phyloP scores from a whole-genome alignment of 2,888 invertebrate species.

The Amphipoea oculea region DNA sequence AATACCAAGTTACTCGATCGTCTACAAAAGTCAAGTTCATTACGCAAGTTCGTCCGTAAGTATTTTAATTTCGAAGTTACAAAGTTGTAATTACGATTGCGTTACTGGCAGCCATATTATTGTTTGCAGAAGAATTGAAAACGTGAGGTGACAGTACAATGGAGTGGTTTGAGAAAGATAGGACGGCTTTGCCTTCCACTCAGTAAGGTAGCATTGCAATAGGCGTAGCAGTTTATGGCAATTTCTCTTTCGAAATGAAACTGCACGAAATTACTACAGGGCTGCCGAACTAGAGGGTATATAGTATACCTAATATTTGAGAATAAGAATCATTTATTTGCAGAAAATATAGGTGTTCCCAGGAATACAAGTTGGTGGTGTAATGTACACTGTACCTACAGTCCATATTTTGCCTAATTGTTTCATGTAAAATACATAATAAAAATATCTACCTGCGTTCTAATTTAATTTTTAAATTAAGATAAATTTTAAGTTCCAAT shows the following conservation, averaged over 20 bases:
- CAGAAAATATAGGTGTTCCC: neutral
- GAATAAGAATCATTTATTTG: neutral
- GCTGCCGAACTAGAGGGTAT: conserved; percentile 1
- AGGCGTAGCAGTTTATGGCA: conserved; percentile 53
- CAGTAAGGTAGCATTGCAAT: conserved; percentile 48
- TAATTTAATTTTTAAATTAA: neutral
- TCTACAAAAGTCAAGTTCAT: conserved; percentile 55
- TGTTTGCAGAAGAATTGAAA: conserved; percentile 60
- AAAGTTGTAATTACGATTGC: conserved; percentile 47
- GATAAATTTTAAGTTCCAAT: neutral
- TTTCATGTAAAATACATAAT: neutral
- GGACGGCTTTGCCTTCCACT: conserved; percentile 39
- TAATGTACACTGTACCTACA: neutral
- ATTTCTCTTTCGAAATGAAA: conserved; percentile 59
- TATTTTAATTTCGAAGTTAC: conserved; percentile 58
- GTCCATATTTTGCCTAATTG: neutral
- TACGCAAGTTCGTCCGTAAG: conserved; percentile 49
- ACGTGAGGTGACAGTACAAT: conserved; percentile 61
- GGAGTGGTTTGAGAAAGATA: conserved; percentile 47
- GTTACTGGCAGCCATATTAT: conserved; percentile 53
- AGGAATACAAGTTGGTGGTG: neutral
- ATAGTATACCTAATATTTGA: neutral
- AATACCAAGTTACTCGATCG: conserved; percentile 31
- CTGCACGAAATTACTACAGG: conserved; percentile 46
- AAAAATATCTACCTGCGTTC: neutral